Evolutionary conservation across 2,113 vertebrate genomes (phyloP), one percentile per base, ranked within the genome.

Genomic region (Amphiprion ocellaris): DNA sequence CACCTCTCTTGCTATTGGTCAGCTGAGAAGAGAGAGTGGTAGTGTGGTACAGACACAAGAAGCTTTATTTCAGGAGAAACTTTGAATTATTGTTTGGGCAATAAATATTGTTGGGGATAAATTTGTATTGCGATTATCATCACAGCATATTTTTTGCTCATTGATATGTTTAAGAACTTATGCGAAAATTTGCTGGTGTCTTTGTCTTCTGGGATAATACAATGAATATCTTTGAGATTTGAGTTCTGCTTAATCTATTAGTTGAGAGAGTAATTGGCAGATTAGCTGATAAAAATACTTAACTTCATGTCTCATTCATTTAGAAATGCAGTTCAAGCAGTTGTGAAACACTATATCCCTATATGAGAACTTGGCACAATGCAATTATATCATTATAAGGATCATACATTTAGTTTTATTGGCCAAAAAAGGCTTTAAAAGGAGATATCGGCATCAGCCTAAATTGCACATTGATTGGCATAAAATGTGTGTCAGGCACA

Each of bases 1-100:
- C 44, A 70, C 28, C 21, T 78, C 59, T 77, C 64, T 52, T 62
- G 53, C 65, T 72, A 49, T 8, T 46, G 61, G 62, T 82, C 81
- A 65, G n/a, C 71, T 10, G 23, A 7, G 55, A 66, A 8, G 60
- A 72, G 59, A 62, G 30, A 46, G n/a, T 55, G 55, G 68, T 14
- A 44, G 44, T 47, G 21, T 53, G 54, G 55, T 46, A 64, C 56
- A 81, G 60, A 82, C 52, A 50, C 2, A 7, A 46, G 8, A 8
- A 15, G 19, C 55, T 77, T 78, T 30, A 72, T 47, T 77, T 71
- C 44, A 71, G 17, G 28, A 7, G n/a, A 37, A 33, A 23, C 24
- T 37, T 71, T 47, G 0, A 7, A 19, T 39, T 30, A 2, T 46
- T 44, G 15, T 4, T 50, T 21, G 9, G 16, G 10, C 0, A 3